These are phyloP conservation scores for Erebia epiphron DNA, from an alignment of 2,888 invertebrate genomes.

Conservation along the genomic window DNA sequence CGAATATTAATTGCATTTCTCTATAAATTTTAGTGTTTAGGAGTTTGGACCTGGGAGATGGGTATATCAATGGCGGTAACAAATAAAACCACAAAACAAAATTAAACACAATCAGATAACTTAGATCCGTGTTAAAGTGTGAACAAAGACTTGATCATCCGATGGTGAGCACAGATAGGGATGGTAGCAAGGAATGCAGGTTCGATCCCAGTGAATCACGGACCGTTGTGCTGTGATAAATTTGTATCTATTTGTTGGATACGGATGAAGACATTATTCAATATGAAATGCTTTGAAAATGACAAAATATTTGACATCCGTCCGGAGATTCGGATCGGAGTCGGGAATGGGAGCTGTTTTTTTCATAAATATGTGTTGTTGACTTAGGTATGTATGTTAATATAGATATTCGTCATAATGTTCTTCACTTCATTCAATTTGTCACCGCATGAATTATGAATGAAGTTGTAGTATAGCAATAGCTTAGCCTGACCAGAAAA, in stretches of 20 bases:
- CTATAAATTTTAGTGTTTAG: too few relatives aligned
- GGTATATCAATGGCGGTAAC: constrained; percentile 8
- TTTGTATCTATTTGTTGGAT: constrained; percentile 39
- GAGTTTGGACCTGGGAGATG: too few relatives aligned
- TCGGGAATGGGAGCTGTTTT: neutral
- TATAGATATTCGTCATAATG: too few relatives aligned
- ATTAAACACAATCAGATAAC: constrained; percentile 52
- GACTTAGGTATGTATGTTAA: too few relatives aligned
- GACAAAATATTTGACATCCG: constrained; percentile 22
- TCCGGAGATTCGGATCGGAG: neutral
- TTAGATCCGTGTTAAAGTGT: constrained; percentile 69
- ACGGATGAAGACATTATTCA: constrained; percentile 33
- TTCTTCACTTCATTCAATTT: too few relatives aligned
- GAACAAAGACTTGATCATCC: constrained; percentile 46
- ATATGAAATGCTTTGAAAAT: constrained; percentile 13
- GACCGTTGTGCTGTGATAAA: constrained; percentile 37
- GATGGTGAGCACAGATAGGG: constrained; percentile 41
- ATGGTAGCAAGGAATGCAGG: constrained; percentile 47
- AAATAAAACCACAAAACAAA: constrained; percentile 48
- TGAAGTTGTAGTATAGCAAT: too few relatives aligned
- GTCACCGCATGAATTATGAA: too few relatives aligned
- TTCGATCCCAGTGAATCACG: constrained; percentile 41
- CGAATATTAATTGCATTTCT: too few relatives aligned
- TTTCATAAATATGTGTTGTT: neutral
- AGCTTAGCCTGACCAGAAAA: too few relatives aligned